phyloP scores from a whole-genome alignment of 2,888 invertebrate species.

The Argyresthia goedartella region DNA sequence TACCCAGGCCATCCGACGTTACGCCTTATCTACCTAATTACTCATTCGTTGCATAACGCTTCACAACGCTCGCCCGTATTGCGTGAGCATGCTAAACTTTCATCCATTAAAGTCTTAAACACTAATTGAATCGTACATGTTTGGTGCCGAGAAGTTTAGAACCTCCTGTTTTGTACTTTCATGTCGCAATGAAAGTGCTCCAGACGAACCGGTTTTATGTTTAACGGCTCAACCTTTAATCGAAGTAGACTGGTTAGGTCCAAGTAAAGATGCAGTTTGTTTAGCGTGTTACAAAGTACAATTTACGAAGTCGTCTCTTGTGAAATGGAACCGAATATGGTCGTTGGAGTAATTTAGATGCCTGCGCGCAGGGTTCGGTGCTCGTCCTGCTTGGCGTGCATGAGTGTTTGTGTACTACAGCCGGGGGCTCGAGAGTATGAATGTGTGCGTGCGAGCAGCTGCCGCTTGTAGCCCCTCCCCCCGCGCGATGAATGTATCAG shows the following conservation, averaged over 20 bases:
- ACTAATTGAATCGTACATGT: no score
- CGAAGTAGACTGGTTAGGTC: background rate
- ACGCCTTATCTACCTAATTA: no score
- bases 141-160: no score
- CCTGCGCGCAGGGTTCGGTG: background rate
- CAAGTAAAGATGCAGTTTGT: background rate
- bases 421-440: background rate
- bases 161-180: no score
- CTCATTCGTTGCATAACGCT: no score
- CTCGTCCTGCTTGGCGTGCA: background rate
- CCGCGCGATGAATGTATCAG: conserved; percentile 4
- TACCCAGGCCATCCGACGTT: background rate
- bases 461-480: conserved; percentile 8
- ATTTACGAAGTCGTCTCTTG: background rate
- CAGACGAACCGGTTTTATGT: no score
- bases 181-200: no score
- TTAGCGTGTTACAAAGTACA: background rate
- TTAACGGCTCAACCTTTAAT: no score
- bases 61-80: no score
- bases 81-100: no score
- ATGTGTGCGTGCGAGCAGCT: conserved; percentile 11
- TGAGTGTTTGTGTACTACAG: background rate
- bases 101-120: no score
- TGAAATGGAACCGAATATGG: background rate
- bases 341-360: background rate